Evolutionary conservation across 1,140 invertebrate species (phyloP).

Genomic region (Brachionus plicatilis): DNA sequence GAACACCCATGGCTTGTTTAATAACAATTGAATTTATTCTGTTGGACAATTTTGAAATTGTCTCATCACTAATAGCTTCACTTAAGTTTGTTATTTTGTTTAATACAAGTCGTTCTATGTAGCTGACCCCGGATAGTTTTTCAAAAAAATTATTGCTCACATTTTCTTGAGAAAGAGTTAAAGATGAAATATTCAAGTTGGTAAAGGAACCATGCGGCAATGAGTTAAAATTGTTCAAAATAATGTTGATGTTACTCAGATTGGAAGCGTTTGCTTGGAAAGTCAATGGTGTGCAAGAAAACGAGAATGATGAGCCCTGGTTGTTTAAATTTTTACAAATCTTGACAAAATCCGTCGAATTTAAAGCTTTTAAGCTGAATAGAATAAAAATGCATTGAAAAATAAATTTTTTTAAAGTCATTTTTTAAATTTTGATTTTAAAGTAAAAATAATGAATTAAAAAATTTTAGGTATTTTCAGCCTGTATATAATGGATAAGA

Average conservation of each 20-base stretch:
- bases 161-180: background rate
- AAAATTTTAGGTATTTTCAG: too few relatives aligned
- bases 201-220: background rate
- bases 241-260: background rate
- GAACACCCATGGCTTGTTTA: background rate
- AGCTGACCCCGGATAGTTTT: background rate
- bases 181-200: background rate
- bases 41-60: background rate
- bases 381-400: background rate
- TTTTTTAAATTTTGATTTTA: background rate
- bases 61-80: background rate
- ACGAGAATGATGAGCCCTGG: background rate
- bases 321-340: background rate
- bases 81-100: background rate
- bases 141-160: background rate
- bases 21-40: background rate
- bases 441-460: background rate
- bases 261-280: background rate
- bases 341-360: background rate
- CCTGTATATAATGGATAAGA: too few relatives aligned
- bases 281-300: too few relatives aligned
- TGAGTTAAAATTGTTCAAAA: background rate
- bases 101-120: background rate
- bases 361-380: background rate
- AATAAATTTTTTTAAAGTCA: background rate